Conservation (phyloP, 2,888 invertebrate genomes). For the Cartodere bifasciata region DNA sequence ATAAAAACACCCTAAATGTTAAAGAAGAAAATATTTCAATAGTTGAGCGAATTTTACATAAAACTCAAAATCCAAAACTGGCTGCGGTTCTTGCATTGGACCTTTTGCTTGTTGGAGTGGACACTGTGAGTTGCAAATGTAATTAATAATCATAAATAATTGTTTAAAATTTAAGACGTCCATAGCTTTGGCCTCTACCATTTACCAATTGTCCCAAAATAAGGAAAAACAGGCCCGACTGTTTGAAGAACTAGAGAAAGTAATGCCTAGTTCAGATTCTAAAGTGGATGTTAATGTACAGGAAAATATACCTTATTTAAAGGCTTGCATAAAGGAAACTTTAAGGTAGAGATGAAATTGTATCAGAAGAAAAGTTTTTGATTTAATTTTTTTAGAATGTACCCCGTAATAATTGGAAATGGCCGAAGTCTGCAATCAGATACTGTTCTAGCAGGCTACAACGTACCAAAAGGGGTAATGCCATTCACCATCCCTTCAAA, state of each 20-base stretch:
- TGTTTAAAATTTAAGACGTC: conserved; percentile 43
- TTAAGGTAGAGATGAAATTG: conserved; percentile 40
- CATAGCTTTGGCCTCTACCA: conserved; percentile 59
- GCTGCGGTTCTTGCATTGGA: conserved; percentile 65
- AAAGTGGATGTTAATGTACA: conserved; percentile 46
- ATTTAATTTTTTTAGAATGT: conserved; percentile 43
- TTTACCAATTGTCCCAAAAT: conserved; percentile 63
- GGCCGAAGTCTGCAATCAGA: conserved; percentile 64
- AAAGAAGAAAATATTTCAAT: conserved; percentile 41
- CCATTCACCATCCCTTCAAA: not conserved
- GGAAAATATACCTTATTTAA: conserved; percentile 54
- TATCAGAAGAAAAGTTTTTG: not conserved
- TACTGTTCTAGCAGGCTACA: conserved; percentile 61
- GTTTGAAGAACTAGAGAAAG: conserved; percentile 46
- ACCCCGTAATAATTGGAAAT: conserved; percentile 71
- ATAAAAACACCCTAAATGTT: conserved; percentile 23
- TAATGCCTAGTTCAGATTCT: conserved; percentile 42
- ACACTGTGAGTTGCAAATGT: conserved; percentile 43
- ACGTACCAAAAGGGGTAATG: conserved; percentile 68
- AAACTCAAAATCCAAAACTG: conserved; percentile 43
- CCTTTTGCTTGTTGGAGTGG: conserved; percentile 67
- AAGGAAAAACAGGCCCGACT: conserved; percentile 51
- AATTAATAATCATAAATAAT: not conserved
- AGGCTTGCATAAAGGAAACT: conserved; percentile 67
- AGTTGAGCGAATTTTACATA: conserved; percentile 42